Evolutionary conservation across 2,888 invertebrate species (phyloP).

Genomic region (Labia minor): DNA sequence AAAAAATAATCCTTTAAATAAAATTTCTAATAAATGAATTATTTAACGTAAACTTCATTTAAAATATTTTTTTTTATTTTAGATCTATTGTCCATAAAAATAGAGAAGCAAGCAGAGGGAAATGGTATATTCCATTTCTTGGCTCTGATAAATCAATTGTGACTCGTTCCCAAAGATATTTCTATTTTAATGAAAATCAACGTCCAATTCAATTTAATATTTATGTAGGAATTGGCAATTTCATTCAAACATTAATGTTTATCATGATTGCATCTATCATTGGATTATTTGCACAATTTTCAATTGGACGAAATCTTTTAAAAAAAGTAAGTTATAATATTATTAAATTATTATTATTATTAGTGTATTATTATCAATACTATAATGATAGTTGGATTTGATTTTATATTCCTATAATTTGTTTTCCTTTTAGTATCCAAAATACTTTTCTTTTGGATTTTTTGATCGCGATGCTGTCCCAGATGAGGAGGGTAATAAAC

Average conservation of each 20-base stretch:
- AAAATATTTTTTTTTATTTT: constrained; percentile 26
- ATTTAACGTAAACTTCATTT: too few species aligned
- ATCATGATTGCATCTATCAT: constrained; percentile 51
- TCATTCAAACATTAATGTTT: constrained; percentile 41
- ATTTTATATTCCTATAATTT: too few species aligned
- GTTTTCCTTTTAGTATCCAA: constrained; percentile 50
- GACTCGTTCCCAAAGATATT: constrained; percentile 65
- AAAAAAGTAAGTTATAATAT: constrained; percentile 53
- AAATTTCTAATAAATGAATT: too few species aligned
- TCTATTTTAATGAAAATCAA: constrained; percentile 53
- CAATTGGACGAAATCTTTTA: constrained; percentile 51
- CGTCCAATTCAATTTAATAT: constrained; percentile 70
- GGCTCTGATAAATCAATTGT: constrained; percentile 76
- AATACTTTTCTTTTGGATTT: constrained; percentile 59
- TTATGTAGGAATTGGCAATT: constrained; percentile 52
- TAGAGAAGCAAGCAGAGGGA: constrained; percentile 30
- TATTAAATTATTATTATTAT: too few species aligned
- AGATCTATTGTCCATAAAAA: constrained; percentile 45
- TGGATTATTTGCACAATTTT: constrained; percentile 48
- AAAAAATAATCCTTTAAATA: too few species aligned
- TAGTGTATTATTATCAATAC: too few species aligned
- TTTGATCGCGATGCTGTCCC: constrained; percentile 54
- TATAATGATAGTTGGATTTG: too few species aligned
- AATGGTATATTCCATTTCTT: constrained; percentile 66
- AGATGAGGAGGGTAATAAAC: constrained; percentile 46